phyloP scores from a whole-genome alignment of 2,888 invertebrate genomes.

The Corbicula japonica region DNA sequence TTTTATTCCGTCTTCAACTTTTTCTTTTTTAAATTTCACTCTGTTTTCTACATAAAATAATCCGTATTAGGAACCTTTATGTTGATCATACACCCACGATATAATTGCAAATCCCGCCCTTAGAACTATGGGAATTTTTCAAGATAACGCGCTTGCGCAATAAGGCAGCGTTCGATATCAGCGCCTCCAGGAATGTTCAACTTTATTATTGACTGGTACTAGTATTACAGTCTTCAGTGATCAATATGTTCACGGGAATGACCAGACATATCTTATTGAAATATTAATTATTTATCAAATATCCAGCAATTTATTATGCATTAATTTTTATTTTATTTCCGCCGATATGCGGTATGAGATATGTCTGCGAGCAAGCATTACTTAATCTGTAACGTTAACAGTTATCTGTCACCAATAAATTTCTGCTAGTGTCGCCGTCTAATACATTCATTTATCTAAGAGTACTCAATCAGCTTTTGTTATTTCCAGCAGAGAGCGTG shows the following conservation, averaged over 20 bases:
- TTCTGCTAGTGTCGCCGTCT: too few species aligned
- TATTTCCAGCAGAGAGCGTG: too few species aligned
- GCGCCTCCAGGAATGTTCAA: constrained; percentile 16
- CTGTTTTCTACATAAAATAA: too few species aligned
- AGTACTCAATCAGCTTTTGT: too few species aligned
- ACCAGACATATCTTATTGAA: constrained; percentile 5
- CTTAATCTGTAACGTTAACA: too few species aligned
- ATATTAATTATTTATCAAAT: constrained; percentile 2
- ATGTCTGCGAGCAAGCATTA: too few species aligned
- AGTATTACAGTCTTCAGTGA: constrained; percentile 11
- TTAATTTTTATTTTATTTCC: too few species aligned
- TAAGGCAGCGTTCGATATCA: constrained; percentile 8
- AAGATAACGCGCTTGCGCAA: constrained; percentile 29
- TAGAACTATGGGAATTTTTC: constrained; percentile 29
- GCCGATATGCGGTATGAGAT: too few species aligned
- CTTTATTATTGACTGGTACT: constrained; percentile 6
- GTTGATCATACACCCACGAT: constrained; percentile 54
- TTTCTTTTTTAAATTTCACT: neutral
- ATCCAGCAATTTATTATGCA: too few species aligned
- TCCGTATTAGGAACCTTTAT: constrained; percentile 48
- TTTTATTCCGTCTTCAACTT: neutral
- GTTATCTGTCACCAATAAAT: too few species aligned
- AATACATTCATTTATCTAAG: too few species aligned
- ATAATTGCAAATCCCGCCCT: constrained; percentile 54
- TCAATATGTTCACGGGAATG: constrained; percentile 22